Percentiles rank a stretch among this genome's conserved stretches.
These are phyloP conservation scores for Amyelois transitella DNA, from an alignment of 1,140 invertebrate genomes.

Conservation along the genomic window DNA sequence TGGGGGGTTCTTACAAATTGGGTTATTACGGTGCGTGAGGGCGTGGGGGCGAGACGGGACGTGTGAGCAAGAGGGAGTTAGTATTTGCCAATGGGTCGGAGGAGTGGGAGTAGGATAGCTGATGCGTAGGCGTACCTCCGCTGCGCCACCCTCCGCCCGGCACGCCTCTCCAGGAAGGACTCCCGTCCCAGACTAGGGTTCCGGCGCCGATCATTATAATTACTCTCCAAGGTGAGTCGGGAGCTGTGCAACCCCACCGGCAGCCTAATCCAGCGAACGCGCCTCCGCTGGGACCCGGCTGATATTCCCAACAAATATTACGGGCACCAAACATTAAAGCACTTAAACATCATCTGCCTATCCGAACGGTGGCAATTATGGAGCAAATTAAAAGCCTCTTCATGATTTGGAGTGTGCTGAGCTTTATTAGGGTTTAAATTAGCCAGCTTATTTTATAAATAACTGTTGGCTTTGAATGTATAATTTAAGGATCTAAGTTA, in stretches of 20 bases:
- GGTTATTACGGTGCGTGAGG: slow-evolving; percentile 68
- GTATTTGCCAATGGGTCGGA: slow-evolving; percentile 5
- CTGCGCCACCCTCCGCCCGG: slow-evolving; percentile 56
- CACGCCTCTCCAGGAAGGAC: slow-evolving; percentile 69
- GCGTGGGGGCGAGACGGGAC: slow-evolving; percentile 55
- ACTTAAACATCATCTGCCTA: slow-evolving; percentile 43
- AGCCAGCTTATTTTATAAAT: slow-evolving; percentile 3
- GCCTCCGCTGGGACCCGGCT: slow-evolving; percentile 41
- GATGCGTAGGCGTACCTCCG: slow-evolving; percentile 60
- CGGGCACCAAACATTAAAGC: slow-evolving; percentile 45
- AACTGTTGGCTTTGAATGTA: background rate
- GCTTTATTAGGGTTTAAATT: slow-evolving; percentile 30
- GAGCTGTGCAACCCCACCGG: slow-evolving; percentile 52
- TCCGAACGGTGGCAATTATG: slow-evolving; percentile 48
- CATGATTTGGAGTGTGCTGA: slow-evolving; percentile 30
- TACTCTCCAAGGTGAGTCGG: slow-evolving; percentile 72
- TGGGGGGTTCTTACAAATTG: slow-evolving; percentile 72
- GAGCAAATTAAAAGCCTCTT: slow-evolving; percentile 45
- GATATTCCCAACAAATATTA: slow-evolving; percentile 45
- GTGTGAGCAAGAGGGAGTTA: slow-evolving; percentile 28
- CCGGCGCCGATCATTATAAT: slow-evolving; percentile 74
- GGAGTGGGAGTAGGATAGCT: slow-evolving; percentile 29
- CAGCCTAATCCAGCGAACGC: slow-evolving; percentile 55
- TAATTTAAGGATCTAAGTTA: background rate
- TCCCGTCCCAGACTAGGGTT: slow-evolving; percentile 66